Conservation (phyloP, 2,797 vertebrate species). For the Dicrostonyx torquatus region DNA sequence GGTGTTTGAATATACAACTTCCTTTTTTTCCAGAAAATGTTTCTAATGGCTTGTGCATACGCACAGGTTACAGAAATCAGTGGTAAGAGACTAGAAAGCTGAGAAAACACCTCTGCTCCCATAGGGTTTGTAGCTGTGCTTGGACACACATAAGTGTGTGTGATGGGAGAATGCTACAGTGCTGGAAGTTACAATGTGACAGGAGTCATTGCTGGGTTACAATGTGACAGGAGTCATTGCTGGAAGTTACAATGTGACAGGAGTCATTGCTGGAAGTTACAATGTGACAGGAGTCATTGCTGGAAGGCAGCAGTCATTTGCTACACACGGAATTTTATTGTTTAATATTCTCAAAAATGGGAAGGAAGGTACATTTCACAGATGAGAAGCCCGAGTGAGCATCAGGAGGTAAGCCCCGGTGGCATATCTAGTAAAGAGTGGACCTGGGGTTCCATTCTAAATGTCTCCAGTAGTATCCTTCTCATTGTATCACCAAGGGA, state of each 20-base stretch:
- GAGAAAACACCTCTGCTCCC: not conserved
- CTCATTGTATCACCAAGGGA: not conserved
- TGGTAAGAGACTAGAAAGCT: not conserved
- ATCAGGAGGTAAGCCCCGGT: not conserved
- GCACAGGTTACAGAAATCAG: not conserved
- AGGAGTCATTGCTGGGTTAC: not conserved
- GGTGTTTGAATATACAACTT: slow-evolving; percentile 35
- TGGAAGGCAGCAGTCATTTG: not conserved
- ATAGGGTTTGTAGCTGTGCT: not conserved
- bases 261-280: too few relatives aligned
- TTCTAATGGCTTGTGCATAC: slow-evolving; percentile 12
- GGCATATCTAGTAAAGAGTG: not conserved
- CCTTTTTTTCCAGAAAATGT: slow-evolving; percentile 33
- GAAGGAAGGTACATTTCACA: not conserved
- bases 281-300: not conserved
- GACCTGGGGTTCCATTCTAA: not conserved
- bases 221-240: not conserved
- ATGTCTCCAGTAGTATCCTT: not conserved
- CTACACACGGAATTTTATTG: slow-evolving; percentile 11
- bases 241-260: not conserved
- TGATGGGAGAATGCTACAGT: not conserved
- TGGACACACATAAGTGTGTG: not conserved
- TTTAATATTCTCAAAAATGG: not conserved
- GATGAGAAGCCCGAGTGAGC: not conserved
- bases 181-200: not conserved